phyloP scores from a whole-genome alignment of 2,113 vertebrate species.

The Ctenodactylus gundi region DNA sequence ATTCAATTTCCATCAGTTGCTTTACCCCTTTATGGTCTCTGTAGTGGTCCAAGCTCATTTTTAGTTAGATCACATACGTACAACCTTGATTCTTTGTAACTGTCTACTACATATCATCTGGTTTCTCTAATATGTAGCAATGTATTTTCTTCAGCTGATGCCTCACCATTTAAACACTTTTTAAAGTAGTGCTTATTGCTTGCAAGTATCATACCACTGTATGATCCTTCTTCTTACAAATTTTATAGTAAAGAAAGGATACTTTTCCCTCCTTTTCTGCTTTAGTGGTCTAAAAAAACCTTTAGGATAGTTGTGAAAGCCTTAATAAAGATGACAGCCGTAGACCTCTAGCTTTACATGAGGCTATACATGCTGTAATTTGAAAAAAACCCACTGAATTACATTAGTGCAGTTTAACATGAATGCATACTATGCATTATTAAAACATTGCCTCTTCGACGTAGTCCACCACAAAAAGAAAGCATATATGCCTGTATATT shows the following conservation, averaged over 20 bases:
- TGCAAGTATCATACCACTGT: slow-evolving; percentile 54
- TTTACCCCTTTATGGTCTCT: slow-evolving; percentile 60
- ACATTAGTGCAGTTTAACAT: not conserved
- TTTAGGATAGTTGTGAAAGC: not conserved
- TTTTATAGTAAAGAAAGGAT: slow-evolving; percentile 53
- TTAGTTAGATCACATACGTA: slow-evolving; percentile 75
- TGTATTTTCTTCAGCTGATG: slow-evolving; percentile 78
- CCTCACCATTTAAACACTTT: slow-evolving; percentile 74
- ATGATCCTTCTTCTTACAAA: not conserved
- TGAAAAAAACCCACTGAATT: slow-evolving; percentile 12
- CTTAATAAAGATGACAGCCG: not conserved
- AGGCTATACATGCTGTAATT: not conserved
- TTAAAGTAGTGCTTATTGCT: slow-evolving; percentile 50
- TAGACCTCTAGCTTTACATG: not conserved
- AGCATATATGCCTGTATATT: not conserved
- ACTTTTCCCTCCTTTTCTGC: not conserved
- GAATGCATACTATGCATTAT: not conserved
- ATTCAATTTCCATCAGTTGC: slow-evolving; percentile 65
- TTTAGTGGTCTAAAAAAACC: slow-evolving; percentile 30
- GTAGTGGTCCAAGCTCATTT: slow-evolving; percentile 77
- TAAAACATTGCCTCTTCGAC: not conserved
- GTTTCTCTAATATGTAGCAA: slow-evolving; percentile 73
- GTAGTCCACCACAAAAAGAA: not conserved
- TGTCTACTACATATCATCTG: slow-evolving; percentile 76
- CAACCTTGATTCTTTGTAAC: slow-evolving; percentile 75